Evolutionary conservation across 2,113 vertebrate genomes (phyloP).

Genomic region (Engystomops pustulosus): DNA sequence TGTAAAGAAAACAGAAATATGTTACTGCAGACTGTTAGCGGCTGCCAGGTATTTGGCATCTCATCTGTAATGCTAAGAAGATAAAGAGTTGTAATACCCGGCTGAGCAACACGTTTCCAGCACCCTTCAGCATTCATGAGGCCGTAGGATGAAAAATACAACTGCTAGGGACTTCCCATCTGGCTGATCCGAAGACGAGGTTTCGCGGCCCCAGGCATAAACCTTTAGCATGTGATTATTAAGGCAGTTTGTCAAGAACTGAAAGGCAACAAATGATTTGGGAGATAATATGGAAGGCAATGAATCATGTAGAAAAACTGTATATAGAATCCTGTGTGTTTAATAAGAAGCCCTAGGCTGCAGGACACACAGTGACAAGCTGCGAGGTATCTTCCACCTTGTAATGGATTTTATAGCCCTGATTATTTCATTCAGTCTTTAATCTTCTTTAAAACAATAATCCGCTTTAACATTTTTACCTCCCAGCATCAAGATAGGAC

Average conservation of each 20-base stretch:
- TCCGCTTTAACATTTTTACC: slow-evolving; percentile 34
- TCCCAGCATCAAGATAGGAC: slow-evolving; percentile 8
- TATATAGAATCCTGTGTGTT: slow-evolving; percentile 5
- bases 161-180: slow-evolving; percentile 21
- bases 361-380: slow-evolving; percentile 37
- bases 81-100: slow-evolving; percentile 15
- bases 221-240: slow-evolving; percentile 49
- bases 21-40: not conserved
- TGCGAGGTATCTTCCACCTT: slow-evolving; percentile 12
- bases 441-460: slow-evolving; percentile 49
- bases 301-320: slow-evolving; percentile 42
- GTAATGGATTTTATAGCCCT: slow-evolving; percentile 39
- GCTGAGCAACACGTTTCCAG: slow-evolving; percentile 17
- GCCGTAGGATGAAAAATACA: slow-evolving; percentile 34
- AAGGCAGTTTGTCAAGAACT: slow-evolving; percentile 49
- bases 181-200: slow-evolving; percentile 19
- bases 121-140: not conserved
- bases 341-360: not conserved
- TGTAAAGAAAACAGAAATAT: not conserved
- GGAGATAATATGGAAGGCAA: slow-evolving; percentile 32
- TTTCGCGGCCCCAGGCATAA: slow-evolving; percentile 26
- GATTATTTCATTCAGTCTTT: slow-evolving; percentile 30
- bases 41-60: not conserved
- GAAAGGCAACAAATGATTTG: slow-evolving; percentile 49
- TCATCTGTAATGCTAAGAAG: slow-evolving; percentile 32